phyloP scores from a whole-genome alignment of 64 coral and sea anemone genomes.

The Montipora cactus region DNA sequence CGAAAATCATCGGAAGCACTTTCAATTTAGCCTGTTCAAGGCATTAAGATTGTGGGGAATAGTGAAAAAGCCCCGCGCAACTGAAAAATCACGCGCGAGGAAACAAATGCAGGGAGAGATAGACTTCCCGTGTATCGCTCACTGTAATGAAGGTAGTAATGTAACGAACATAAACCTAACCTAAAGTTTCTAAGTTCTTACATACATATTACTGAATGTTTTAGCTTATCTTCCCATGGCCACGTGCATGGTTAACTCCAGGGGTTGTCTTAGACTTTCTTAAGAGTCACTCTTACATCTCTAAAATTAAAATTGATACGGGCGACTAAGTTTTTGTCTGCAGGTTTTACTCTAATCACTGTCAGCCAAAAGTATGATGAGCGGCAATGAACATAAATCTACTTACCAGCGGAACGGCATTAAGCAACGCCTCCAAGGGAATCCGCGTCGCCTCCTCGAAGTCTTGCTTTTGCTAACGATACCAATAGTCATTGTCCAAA shows the following conservation, averaged over 20 bases:
- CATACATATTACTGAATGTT: neutral
- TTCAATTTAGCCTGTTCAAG: conserved; percentile 33
- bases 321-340: neutral
- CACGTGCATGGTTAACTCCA: neutral
- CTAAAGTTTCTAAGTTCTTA: neutral
- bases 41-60: conserved; percentile 22
- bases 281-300: neutral
- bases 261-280: neutral
- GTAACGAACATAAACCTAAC: neutral
- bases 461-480: neutral
- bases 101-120: conserved; percentile 7
- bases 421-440: neutral
- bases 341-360: neutral
- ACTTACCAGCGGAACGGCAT: neutral
- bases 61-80: neutral
- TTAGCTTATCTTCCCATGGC: neutral
- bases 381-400: neutral
- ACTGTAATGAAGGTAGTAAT: neutral
- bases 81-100: neutral
- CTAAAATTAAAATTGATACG: conserved; percentile 7
- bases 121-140: neutral
- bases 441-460: neutral
- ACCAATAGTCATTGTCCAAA: neutral
- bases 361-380: neutral
- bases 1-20: conserved; percentile 5